Base-by-base conservation (phyloP, 64 coral and sea anemone species). In the Montipora foliosa region DNA sequence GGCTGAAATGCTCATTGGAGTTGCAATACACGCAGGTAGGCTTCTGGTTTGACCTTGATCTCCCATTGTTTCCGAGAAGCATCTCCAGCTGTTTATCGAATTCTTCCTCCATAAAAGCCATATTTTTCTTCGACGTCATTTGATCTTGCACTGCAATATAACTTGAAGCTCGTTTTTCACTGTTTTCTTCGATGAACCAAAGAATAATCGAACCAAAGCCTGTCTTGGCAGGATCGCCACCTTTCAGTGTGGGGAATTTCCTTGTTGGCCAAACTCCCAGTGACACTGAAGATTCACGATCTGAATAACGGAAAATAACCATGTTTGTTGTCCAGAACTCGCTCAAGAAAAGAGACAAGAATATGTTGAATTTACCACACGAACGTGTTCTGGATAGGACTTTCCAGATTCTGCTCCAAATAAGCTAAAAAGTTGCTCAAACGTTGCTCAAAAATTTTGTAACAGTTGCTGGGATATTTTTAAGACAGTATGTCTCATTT, bases 21-120 rank as follows among this genome's bases (percentile, higher is more conserved):
- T 48, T 47, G 16, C 95, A 97, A 76, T 97, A 94, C 50, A 97
- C 95, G 81, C 92, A 94, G 21, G 14, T 81, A 14, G 73, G 51
- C 44, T 37, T 59, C 13, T 44, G 59, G 45, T 75, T 0, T 67
- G 74, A 62, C n/a, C 61, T 90, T 12, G n/a, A 57, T 6, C n/a
- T 53, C 53, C 74, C 45, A 11, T 67, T 59, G 17, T 78, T 49
- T 49, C 29, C 29, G 1, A 29, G 29, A 29, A 29, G 29, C 29
- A 29, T 57, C 2, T 6, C 3, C 53, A 57, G 53, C 19, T 69
- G 67, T 69, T 69, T 69, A 13, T 13, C 14, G 67, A 69, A 69
- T 69, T 69, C 14, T 20, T 17, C 19, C 13, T 69, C 67, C 67
- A 13, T 69, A 17, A 17, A 15, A 17, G 13, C 67, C 67, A 69